Percentiles rank a stretch among this genome's conserved stretches.
Evolutionary conservation across 2,113 vertebrate genomes (phyloP).

Genomic region (Holacanthus passer): DNA sequence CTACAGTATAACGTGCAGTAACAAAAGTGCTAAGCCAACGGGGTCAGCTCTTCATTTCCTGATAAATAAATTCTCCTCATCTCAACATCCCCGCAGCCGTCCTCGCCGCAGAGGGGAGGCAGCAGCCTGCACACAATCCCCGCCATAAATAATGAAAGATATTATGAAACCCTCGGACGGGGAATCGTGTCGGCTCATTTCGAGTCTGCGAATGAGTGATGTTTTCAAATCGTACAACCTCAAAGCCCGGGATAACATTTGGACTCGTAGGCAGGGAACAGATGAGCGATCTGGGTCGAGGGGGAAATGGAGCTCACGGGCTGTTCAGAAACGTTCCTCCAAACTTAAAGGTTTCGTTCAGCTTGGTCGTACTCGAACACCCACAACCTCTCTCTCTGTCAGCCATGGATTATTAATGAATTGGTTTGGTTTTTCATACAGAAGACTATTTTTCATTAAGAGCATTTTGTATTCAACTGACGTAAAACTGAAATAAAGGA

Average conservation of each 20-base stretch:
- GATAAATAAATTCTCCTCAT: slow-evolving; percentile 42
- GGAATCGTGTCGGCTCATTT: slow-evolving; percentile 35
- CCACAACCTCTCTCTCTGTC: no score
- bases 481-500: no score
- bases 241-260: slow-evolving; percentile 22
- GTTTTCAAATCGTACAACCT: background rate
- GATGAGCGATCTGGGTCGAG: slow-evolving; percentile 1
- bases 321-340: slow-evolving; percentile 28
- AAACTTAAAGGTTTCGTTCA: background rate
- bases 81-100: slow-evolving; percentile 6
- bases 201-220: slow-evolving; percentile 25
- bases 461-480: background rate
- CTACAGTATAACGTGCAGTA: background rate
- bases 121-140: slow-evolving; percentile 24
- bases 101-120: slow-evolving; percentile 1
- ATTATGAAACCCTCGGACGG: slow-evolving; percentile 29
- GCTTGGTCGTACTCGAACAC: background rate
- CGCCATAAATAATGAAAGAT: slow-evolving; percentile 46
- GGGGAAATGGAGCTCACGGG: background rate
- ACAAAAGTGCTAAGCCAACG: background rate
- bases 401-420: background rate
- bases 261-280: background rate
- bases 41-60: slow-evolving; percentile 44
- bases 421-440: background rate
- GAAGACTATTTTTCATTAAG: background rate